Evolutionary conservation across 2,888 invertebrate genomes (phyloP), one percentile per base, ranked within the genome.

Genomic region (Ectemnius cavifrons): DNA sequence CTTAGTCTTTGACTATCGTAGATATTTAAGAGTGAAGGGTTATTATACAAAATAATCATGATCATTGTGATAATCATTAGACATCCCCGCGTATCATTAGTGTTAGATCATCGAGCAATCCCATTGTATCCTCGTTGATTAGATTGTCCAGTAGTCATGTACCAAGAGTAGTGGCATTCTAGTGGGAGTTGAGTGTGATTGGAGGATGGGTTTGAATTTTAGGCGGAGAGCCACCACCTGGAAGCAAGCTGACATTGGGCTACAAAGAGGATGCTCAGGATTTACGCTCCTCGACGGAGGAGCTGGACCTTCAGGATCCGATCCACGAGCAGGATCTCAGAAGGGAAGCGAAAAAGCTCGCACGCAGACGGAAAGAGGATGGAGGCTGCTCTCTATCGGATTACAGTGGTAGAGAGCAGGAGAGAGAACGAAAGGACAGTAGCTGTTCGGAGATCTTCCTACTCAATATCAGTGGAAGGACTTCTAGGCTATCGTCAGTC

Each of bases 211-310:
- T 37, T 37, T 37, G 37, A 2, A 37, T 37, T 37, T 4, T 63
- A 91, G 90, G 90, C 18, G 86, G 82, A 8, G 90, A 89, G 52
- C 87, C 89, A 16, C 89, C 90, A 4, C 74, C 87, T 65, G 89
- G 89, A 60, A 87, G 88, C 72, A 89, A 88, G 75, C 77, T 91
- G 47, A 87, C 87, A n/a, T 77, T 91, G 45, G 90, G 90, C 46
- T 91, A 91, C 81, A 91, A 95, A 88, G 96, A 96, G 91, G 97
- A 96, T 85, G 94, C 96, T n/a, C 93, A 95, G 72, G 97, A 97
- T 87, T 91, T 97, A 82, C 94, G 97, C 83, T 96, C 96, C 70
- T 97, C 97, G 77, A 97, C 97, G 14, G 97, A 97, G 91, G 97
- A 97, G 91, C 92, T 97, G 77, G 96, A 96, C 84, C 95, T 96